Conservation (phyloP, 2,113 vertebrate genomes). For the Brienomyrus brachyistius region DNA sequence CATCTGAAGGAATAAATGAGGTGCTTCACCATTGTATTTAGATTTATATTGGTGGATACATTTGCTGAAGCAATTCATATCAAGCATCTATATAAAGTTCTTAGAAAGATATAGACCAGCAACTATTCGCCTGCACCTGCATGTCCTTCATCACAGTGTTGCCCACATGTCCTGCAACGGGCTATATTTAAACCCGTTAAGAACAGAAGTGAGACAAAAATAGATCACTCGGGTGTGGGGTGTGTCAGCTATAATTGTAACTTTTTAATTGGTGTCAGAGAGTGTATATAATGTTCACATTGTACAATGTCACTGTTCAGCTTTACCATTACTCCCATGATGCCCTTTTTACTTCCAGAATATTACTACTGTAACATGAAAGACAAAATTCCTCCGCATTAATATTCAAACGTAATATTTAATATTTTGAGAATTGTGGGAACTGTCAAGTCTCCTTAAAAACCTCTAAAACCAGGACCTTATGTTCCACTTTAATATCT, state of each 20-base stretch:
- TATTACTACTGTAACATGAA: not conserved
- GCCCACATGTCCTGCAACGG: not conserved
- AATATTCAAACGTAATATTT: not conserved
- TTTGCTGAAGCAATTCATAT: not conserved
- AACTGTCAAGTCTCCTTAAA: not conserved
- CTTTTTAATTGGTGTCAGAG: not conserved
- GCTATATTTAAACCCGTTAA: not conserved
- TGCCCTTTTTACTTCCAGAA: not conserved
- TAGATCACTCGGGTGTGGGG: not conserved
- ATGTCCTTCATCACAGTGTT: not conserved
- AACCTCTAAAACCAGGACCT: not conserved
- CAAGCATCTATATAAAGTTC: not conserved
- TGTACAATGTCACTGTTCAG: not conserved
- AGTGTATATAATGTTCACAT: not conserved
- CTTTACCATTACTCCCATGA: not conserved
- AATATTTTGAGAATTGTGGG: not conserved
- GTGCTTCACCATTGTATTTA: not conserved
- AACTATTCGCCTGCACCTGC: not conserved
- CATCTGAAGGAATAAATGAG: not conserved
- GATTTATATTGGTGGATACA: not conserved
- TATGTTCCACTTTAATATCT: not conserved
- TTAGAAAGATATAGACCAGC: not conserved
- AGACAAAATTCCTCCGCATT: not conserved
- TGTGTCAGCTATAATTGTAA: not conserved
- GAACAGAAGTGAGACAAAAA: not conserved